A percentile compares a stretch with the other conserved stretches of the same genome.
Evolutionary conservation across 2,888 invertebrate species (phyloP).

Genomic region (Gerosis bhagava): DNA sequence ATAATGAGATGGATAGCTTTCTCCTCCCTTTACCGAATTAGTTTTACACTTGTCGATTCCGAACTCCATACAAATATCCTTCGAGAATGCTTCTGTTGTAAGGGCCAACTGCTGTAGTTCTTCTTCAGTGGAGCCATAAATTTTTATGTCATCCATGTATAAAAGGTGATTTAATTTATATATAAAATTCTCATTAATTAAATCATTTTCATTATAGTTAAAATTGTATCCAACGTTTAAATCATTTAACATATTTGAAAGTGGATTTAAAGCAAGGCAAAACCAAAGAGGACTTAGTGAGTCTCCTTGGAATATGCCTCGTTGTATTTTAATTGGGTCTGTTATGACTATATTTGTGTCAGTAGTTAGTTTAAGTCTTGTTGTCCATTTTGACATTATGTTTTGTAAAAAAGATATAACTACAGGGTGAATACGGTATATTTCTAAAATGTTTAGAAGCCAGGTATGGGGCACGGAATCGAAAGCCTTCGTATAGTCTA

Average conservation of each 20-base stretch:
- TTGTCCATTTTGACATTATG: not conserved
- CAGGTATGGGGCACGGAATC: conserved; percentile 33
- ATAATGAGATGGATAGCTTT: not conserved
- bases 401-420: not conserved
- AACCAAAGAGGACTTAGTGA: conserved; percentile 13
- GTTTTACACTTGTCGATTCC: not conserved
- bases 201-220: too few species aligned
- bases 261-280: not conserved
- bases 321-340: conserved; percentile 22
- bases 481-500: conserved; percentile 36
- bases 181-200: not conserved
- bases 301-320: conserved; percentile 34
- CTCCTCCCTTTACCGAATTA: not conserved
- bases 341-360: too few species aligned
- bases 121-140: not conserved
- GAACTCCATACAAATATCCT: not conserved
- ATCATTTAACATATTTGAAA: not conserved
- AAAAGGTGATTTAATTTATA: not conserved
- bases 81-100: not conserved
- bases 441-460: conserved; percentile 29
- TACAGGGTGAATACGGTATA: conserved; percentile 14
- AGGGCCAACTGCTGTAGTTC: not conserved
- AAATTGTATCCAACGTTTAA: not conserved
- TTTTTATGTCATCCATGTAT: not conserved
- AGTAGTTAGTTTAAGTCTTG: not conserved